Evolutionary conservation across 2,888 invertebrate species (phyloP).

Genomic region (Leptinotarsa haldemani): DNA sequence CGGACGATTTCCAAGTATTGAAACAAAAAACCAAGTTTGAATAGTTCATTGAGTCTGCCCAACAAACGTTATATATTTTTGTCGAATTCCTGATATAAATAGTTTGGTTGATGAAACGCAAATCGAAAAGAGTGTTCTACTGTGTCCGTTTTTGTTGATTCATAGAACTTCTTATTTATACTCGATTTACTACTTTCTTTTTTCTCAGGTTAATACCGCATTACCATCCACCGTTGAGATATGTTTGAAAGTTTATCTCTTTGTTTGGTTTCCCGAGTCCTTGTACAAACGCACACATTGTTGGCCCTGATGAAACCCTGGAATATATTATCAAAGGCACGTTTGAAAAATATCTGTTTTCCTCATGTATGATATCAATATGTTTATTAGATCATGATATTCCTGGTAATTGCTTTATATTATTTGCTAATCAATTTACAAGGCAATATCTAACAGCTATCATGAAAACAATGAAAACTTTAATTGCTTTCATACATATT

Average conservation of each 20-base stretch:
- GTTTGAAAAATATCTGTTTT: neutral
- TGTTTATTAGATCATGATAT: slow-evolving; percentile 9
- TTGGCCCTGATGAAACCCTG: neutral
- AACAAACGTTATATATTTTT: too few species aligned
- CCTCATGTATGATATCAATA: slow-evolving; percentile 4
- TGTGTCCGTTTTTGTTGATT: too few species aligned
- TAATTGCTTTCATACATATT: slow-evolving; percentile 7
- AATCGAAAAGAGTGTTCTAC: too few species aligned
- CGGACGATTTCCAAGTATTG: too few species aligned
- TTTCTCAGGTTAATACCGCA: too few species aligned
- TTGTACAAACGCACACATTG: neutral
- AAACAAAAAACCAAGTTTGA: too few species aligned
- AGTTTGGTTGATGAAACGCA: too few species aligned
- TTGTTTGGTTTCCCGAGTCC: neutral
- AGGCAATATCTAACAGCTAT: slow-evolving; percentile 13
- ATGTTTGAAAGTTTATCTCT: neutral
- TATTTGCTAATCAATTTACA: slow-evolving; percentile 11
- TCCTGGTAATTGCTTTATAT: slow-evolving; percentile 5
- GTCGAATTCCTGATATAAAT: too few species aligned
- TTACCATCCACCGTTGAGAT: too few species aligned
- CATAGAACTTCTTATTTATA: too few species aligned
- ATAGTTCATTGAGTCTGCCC: too few species aligned
- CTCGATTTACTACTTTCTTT: too few species aligned
- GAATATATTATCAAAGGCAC: neutral
- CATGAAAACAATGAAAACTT: slow-evolving; percentile 10